phyloP scores from a whole-genome alignment of 2,113 vertebrate genomes.

The Pteruthius melanotis region DNA sequence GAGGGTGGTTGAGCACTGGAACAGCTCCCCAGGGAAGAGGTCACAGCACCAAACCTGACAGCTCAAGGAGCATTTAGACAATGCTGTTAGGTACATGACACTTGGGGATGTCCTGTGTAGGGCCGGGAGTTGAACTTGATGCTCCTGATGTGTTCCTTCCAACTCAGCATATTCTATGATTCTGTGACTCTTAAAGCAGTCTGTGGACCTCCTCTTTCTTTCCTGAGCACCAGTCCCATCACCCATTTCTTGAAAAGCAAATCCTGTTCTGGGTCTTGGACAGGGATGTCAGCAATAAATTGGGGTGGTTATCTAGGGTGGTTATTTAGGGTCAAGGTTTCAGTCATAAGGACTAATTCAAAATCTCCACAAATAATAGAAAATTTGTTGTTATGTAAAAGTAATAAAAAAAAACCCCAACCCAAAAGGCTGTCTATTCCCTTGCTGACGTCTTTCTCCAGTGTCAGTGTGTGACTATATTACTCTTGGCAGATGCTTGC shows the following conservation, averaged over 20 bases:
- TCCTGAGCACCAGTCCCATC: background rate
- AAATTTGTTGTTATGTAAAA: background rate
- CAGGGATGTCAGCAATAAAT: background rate
- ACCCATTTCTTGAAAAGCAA: background rate
- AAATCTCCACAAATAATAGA: background rate
- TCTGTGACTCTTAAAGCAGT: background rate
- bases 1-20: background rate
- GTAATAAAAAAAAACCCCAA: background rate
- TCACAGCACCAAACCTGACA: background rate
- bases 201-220: background rate
- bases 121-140: background rate
- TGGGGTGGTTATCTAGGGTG: background rate
- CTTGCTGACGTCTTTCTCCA: background rate
- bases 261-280: background rate
- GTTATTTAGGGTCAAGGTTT: background rate
- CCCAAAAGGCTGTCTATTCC: background rate
- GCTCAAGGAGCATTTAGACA: background rate
- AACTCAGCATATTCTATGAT: background rate
- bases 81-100: background rate
- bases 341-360: background rate
- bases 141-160: background rate
- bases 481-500: background rate
- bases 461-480: rapidly evolving
- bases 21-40: background rate
- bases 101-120: background rate